Conservation (phyloP, 2,888 invertebrate genomes). For the Callyntrura guangdongensis region DNA sequence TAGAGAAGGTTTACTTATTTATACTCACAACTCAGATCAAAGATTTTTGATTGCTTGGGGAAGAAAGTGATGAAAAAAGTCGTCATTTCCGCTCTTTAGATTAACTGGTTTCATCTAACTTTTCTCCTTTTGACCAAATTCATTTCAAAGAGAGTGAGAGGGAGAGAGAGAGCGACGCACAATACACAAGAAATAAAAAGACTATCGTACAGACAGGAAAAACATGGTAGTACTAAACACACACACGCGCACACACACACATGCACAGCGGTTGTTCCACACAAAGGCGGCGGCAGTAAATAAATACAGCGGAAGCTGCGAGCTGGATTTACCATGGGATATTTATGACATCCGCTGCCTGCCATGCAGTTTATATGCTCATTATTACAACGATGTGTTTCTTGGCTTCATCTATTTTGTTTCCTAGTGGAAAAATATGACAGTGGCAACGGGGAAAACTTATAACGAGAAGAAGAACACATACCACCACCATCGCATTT, state of each 20-base stretch:
- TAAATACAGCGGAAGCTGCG: slow-evolving; percentile 2
- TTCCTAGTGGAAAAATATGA: neutral
- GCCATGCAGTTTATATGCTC: slow-evolving; percentile 29
- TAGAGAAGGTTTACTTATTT: slow-evolving; percentile 27
- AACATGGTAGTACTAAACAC: slow-evolving; percentile 4
- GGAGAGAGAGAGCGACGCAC: neutral
- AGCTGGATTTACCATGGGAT: slow-evolving; percentile 30
- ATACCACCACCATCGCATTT: neutral
- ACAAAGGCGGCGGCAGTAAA: neutral
- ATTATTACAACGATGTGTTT: slow-evolving; percentile 30
- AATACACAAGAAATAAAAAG: slow-evolving; percentile 2
- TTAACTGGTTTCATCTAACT: slow-evolving; percentile 64
- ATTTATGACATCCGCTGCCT: slow-evolving; percentile 49
- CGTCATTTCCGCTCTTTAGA: slow-evolving; percentile 75
- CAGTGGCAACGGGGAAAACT: neutral
- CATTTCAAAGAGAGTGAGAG: slow-evolving; percentile 47
- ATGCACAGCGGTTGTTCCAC: slow-evolving; percentile 37
- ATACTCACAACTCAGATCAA: slow-evolving; percentile 47
- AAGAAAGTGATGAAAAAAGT: slow-evolving; percentile 71
- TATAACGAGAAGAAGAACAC: neutral
- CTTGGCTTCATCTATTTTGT: slow-evolving; percentile 25
- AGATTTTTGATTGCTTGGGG: slow-evolving; percentile 72
- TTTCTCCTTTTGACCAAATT: slow-evolving; percentile 41
- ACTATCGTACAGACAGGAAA: neutral
- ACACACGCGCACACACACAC: slow-evolving; percentile 10